phyloP scores from a whole-genome alignment of 1,140 invertebrate genomes.

The Globodera rostochiensis region DNA sequence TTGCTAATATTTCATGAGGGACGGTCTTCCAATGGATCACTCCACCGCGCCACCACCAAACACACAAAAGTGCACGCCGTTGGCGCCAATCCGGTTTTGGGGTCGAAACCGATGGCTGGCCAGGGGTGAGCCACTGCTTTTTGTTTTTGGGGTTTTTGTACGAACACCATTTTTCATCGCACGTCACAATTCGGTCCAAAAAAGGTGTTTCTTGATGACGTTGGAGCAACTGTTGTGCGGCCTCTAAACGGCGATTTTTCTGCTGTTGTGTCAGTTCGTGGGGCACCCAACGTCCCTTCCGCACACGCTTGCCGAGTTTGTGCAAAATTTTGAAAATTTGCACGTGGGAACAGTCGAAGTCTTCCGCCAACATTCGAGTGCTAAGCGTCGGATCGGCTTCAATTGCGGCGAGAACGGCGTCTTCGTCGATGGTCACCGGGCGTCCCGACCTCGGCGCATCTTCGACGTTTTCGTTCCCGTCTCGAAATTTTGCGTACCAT shows the following conservation, averaged over 20 bases:
- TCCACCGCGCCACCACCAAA: constrained; percentile 35
- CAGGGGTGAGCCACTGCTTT: constrained; percentile 27
- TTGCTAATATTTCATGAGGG: too few species aligned
- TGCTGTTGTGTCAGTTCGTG: constrained; percentile 22
- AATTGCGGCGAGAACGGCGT: constrained; percentile 27
- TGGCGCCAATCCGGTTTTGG: constrained; percentile 24
- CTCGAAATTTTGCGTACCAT: too few species aligned
- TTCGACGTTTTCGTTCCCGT: too few species aligned
- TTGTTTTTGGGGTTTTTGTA: constrained; percentile 12
- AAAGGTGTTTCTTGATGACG: not conserved
- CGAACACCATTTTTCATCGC: constrained; percentile 24
- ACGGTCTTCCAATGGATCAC: constrained; percentile 38
- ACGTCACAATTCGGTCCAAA: constrained; percentile 18
- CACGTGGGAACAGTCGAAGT: constrained; percentile 28
- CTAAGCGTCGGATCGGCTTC: constrained; percentile 34
- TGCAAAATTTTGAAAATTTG: constrained; percentile 32
- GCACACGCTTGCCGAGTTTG: constrained; percentile 18
- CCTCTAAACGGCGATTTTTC: constrained; percentile 21
- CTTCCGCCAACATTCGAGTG: constrained; percentile 26
- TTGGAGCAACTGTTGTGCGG: constrained; percentile 10
- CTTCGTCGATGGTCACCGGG: too few species aligned
- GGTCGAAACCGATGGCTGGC: constrained; percentile 17
- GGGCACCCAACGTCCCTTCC: constrained; percentile 23
- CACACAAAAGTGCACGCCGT: constrained; percentile 23
- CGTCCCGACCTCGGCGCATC: too few species aligned